Conservation (phyloP, 2,113 vertebrate genomes). For the Aphyosemion australe region DNA sequence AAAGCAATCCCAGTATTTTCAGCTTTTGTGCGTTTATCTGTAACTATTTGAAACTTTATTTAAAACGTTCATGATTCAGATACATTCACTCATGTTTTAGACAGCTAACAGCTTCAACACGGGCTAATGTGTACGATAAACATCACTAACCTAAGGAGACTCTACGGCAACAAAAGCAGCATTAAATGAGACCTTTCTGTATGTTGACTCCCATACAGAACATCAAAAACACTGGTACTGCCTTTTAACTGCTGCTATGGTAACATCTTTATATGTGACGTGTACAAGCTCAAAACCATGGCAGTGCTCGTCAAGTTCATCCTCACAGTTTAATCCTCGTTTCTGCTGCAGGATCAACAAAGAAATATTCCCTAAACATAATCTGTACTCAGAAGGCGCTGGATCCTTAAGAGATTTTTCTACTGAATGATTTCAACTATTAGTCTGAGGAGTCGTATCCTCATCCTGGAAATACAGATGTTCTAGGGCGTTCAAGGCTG, state of each 20-base stretch:
- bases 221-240: constrained; percentile 57
- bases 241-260: constrained; percentile 28
- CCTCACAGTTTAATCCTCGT: constrained; percentile 36
- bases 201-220: constrained; percentile 15
- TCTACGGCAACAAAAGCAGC: constrained; percentile 26
- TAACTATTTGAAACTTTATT: background rate
- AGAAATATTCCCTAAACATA: constrained; percentile 36
- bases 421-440: constrained; percentile 43
- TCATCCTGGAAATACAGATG: constrained; percentile 80
- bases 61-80: constrained; percentile 5
- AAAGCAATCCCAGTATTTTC: constrained; percentile 48
- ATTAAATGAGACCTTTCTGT: constrained; percentile 20
- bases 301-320: constrained; percentile 31
- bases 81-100: constrained; percentile 14
- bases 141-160: constrained; percentile 5
- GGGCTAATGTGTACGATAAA: constrained; percentile 3
- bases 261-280: constrained; percentile 45
- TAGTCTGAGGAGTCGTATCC: constrained; percentile 51
- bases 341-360: constrained; percentile 38
- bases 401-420: constrained; percentile 16
- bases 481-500: constrained; percentile 83
- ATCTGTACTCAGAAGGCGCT: constrained; percentile 26
- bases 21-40: constrained; percentile 30
- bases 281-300: constrained; percentile 39
- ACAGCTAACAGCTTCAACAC: background rate